These are phyloP conservation scores for Zosterops pallidus DNA, from an alignment of 2,113 vertebrate genomes.

Conservation along the genomic window DNA sequence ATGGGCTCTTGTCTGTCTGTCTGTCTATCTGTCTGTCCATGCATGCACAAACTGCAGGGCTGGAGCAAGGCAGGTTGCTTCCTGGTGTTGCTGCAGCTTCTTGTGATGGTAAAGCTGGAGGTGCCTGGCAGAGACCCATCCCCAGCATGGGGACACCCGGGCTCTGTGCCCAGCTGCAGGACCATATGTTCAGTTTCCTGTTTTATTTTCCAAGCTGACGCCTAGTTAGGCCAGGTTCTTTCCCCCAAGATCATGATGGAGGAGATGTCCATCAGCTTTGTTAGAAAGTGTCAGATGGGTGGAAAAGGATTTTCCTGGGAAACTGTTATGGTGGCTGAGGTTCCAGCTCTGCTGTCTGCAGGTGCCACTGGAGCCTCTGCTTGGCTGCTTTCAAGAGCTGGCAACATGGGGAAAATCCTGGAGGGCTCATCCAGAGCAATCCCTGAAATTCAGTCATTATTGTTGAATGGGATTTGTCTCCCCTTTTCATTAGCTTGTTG, in stretches of 20 bases:
- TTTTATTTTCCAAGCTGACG: neutral
- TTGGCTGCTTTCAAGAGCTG: neutral
- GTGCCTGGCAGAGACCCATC: neutral
- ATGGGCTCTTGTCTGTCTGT: neutral
- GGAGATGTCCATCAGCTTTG: neutral
- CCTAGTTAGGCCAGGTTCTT: neutral
- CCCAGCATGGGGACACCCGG: accelerated
- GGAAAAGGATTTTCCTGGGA: neutral
- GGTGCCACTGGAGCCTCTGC: neutral
- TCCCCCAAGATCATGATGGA: neutral
- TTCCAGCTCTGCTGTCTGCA: neutral
- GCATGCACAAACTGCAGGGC: neutral
- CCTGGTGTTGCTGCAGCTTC: neutral
- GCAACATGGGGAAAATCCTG: neutral
- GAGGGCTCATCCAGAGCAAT: neutral
- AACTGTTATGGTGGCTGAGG: neutral
- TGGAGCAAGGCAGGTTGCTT: neutral
- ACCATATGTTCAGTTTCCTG: accelerated
- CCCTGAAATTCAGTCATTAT: neutral
- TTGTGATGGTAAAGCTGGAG: neutral
- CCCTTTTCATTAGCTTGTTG: neutral
- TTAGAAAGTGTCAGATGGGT: neutral
- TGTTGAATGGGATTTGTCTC: neutral
- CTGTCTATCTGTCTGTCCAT: neutral
- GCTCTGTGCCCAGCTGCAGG: neutral